These are phyloP conservation scores for Delia radicum DNA, from an alignment of 1,140 invertebrate species.

Conservation along the genomic window DNA sequence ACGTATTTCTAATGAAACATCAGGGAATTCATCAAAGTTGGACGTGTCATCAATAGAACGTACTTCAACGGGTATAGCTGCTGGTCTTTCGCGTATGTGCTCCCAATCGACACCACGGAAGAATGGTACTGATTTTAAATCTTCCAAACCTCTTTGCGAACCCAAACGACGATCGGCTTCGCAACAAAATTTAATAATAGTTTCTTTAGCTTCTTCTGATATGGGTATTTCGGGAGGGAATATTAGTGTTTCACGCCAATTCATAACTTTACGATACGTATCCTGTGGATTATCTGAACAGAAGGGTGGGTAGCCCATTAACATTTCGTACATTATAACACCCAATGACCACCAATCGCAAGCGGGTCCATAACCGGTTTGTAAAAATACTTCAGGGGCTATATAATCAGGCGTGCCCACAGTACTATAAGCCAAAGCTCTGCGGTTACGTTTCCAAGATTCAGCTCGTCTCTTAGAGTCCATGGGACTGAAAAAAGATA, in stretches of 20 bases:
- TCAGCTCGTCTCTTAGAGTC: conserved; percentile 96
- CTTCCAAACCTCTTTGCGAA: conserved; percentile 84
- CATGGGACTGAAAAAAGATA: conserved; percentile 70
- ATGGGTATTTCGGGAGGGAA: conserved; percentile 99
- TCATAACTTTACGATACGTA: conserved; percentile 99
- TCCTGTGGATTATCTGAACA: conserved; percentile 99
- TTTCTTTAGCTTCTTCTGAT: conserved; percentile 88
- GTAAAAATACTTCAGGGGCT: conserved; percentile 89
- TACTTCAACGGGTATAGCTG: conserved; percentile 95
- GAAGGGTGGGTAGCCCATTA: conserved; percentile 99
- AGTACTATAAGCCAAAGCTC: conserved; percentile 91
- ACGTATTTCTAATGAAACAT: conserved; percentile 98
- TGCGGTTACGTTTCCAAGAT: conserved; percentile 95
- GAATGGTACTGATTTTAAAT: conserved; percentile 83
- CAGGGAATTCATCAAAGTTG: conserved; percentile 99
- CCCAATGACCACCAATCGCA: conserved; percentile 99
- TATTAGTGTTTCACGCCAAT: conserved; percentile 95
- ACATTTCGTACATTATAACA: conserved; percentile 99
- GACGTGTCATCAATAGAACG: conserved; percentile 96
- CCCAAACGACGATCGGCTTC: conserved; percentile 90
- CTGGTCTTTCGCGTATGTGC: conserved; percentile 93
- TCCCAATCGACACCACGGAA: conserved; percentile 95
- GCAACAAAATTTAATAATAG: conserved; percentile 89
- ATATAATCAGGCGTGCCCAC: conserved; percentile 99
- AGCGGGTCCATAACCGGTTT: conserved; percentile 94